A percentile compares a stretch with the other conserved stretches of the same genome.
Conservation (phyloP, 2,797 vertebrate species). For the Gorsachius magnificus region DNA sequence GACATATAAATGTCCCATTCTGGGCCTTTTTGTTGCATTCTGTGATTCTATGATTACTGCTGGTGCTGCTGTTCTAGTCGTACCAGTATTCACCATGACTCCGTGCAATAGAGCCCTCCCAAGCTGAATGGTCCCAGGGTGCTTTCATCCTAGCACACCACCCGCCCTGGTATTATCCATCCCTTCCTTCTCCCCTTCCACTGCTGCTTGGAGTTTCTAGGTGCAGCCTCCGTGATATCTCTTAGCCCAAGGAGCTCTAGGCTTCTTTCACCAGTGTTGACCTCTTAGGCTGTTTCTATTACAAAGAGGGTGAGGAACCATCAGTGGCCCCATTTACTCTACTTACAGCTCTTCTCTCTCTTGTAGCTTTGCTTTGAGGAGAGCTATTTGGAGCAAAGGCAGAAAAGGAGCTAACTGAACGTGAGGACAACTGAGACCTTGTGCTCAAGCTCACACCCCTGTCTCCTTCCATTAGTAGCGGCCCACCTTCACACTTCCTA, state of each 20-base stretch:
- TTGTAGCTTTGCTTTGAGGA: background rate
- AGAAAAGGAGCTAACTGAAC: background rate
- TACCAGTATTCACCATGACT: background rate
- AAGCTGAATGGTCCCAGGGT: background rate
- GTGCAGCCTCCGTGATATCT: background rate
- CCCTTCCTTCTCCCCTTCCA: background rate
- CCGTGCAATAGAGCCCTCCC: fast-evolving
- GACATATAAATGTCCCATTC: background rate
- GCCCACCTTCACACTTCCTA: background rate
- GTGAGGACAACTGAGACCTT: background rate
- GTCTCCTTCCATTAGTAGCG: background rate
- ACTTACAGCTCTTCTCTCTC: background rate
- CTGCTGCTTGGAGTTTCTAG: background rate
- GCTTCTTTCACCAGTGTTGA: background rate
- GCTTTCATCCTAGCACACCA: background rate
- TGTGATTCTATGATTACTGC: background rate
- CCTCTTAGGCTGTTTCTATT: background rate
- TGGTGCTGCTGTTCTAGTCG: background rate
- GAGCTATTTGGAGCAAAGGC: background rate
- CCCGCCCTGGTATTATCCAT: background rate
- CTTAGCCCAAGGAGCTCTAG: background rate
- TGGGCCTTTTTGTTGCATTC: background rate
- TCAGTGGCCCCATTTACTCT: background rate
- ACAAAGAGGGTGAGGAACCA: background rate
- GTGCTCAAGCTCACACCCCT: background rate